Evolutionary conservation across 2,113 vertebrate genomes (phyloP), one percentile per base, ranked within the genome.

Genomic region (Hippocampus barbouri): DNA sequence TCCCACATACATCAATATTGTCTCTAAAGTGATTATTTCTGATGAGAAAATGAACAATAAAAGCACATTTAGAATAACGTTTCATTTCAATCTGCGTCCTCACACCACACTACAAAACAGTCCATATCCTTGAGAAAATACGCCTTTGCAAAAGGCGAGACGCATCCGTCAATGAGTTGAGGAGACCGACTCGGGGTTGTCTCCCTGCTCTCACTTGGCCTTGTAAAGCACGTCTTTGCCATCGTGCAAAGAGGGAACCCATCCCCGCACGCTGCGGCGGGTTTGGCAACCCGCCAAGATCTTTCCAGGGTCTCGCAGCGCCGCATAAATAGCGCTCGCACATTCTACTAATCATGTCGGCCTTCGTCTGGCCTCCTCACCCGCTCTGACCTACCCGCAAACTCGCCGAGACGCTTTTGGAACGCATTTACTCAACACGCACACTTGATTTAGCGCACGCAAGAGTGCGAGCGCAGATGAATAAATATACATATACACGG

Each of bases 271-370:
- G 56, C 70, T 71, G 73, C 49, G 41, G 82, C 0, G 81, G 81
- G 82, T 86, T 85, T 82, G 82, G 80, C 83, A 80, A 70, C 63
- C 47, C 71, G 68, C 27, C 1, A 27, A 73, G 77, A 76, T 78
- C 71, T 41, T 87, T 68, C 76, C 54, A 76, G 78, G 82, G 83
- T 84, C 83, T 87, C 71, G 66, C 76, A 62, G 67, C 71, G 79
- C 82, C 77, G 76, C 84, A 86, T 69, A 77, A 74, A 14, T 14
- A 78, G 79, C 71, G 75, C 76, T 72, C 66, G 78, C 82, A 79
- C 78, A 79, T 78, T 81, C 84, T 69, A 69, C 65, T 69, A 79
- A 86, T 86, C 79, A 76, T 69, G 57, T 4, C 62, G 65, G 80
- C 15, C 70, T 73, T 71, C 40, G 27, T 67, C 71, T 83, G 84